Evolutionary conservation across 2,888 invertebrate species (phyloP).

Genomic region (Hirtodrosophila confusa): DNA sequence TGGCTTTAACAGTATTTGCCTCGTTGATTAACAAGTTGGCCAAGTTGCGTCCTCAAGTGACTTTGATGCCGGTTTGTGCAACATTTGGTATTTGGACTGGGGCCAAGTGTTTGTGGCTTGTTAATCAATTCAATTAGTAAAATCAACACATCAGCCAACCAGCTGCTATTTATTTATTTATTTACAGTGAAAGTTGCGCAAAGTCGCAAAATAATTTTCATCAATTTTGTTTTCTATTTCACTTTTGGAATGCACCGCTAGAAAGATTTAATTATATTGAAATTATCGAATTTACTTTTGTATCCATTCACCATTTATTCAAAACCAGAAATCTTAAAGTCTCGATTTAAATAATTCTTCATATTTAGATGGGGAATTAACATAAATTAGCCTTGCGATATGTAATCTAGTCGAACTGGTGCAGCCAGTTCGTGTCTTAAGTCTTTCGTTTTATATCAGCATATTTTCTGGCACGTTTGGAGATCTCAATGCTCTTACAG

Average conservation of each 20-base stretch:
- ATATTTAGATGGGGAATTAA: slow-evolving; percentile 44
- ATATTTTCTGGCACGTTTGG: slow-evolving; percentile 16
- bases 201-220: no score
- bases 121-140: slow-evolving; percentile 69
- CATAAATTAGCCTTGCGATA: slow-evolving; percentile 50
- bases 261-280: slow-evolving; percentile 17
- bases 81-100: slow-evolving; percentile 35
- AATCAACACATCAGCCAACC: slow-evolving; percentile 49
- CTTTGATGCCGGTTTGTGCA: slow-evolving; percentile 42
- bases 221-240: slow-evolving; percentile 58
- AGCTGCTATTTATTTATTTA: slow-evolving; percentile 36
- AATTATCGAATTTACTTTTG: slow-evolving; percentile 1
- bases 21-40: slow-evolving; percentile 43
- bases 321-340: slow-evolving; percentile 6
- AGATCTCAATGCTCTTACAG: slow-evolving; percentile 38
- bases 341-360: slow-evolving; percentile 27
- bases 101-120: slow-evolving; percentile 25
- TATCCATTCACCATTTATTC: no score
- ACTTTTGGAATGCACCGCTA: slow-evolving; percentile 33
- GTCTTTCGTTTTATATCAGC: slow-evolving; percentile 54
- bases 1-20: slow-evolving; percentile 22
- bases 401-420: slow-evolving; percentile 63
- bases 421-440: slow-evolving; percentile 67
- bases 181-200: slow-evolving; percentile 58
- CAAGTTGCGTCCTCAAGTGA: slow-evolving; percentile 43